A percentile compares a stretch with the other conserved stretches of the same genome.
These are phyloP conservation scores for Pedionomus torquatus DNA, from an alignment of 2,113 vertebrate species.

Conservation along the genomic window DNA sequence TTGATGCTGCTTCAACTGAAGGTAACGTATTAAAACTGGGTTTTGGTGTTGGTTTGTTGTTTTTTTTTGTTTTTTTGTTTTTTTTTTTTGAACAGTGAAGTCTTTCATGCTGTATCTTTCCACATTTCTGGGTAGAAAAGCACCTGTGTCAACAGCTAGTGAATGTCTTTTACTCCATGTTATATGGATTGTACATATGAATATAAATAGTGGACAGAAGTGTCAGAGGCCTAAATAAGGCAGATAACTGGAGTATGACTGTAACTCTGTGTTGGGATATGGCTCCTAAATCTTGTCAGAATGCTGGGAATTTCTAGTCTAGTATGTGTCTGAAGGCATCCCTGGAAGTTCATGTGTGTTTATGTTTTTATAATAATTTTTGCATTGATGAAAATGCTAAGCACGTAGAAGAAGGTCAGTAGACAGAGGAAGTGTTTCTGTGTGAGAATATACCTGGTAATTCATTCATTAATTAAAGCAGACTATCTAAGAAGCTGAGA, in stretches of 20 bases:
- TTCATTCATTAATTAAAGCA: not conserved
- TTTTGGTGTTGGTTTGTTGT: too few species aligned
- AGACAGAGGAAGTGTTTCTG: not conserved
- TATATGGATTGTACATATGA: not conserved
- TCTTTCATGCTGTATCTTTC: not conserved
- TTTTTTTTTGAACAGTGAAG: not conserved
- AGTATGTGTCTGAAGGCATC: not conserved
- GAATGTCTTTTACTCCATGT: not conserved
- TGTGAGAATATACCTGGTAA: not conserved
- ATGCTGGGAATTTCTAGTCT: not conserved
- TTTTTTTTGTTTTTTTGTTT: too few species aligned
- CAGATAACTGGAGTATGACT: not conserved
- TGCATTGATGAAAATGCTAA: not conserved
- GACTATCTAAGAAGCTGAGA: not conserved
- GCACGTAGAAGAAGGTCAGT: not conserved
- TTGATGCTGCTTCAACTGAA: conserved; percentile 98
- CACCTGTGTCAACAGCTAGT: not conserved
- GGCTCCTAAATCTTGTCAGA: not conserved
- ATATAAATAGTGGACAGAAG: not conserved
- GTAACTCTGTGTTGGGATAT: not conserved
- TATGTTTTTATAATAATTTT: not conserved
- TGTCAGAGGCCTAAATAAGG: not conserved
- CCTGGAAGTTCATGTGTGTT: not conserved
- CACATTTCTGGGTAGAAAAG: not conserved
- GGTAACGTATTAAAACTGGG: conserved; percentile 75